Percentiles rank a stretch among this genome's conserved stretches.
Evolutionary conservation across 2,888 invertebrate genomes (phyloP).

Genomic region (Ophioninae sp.): DNA sequence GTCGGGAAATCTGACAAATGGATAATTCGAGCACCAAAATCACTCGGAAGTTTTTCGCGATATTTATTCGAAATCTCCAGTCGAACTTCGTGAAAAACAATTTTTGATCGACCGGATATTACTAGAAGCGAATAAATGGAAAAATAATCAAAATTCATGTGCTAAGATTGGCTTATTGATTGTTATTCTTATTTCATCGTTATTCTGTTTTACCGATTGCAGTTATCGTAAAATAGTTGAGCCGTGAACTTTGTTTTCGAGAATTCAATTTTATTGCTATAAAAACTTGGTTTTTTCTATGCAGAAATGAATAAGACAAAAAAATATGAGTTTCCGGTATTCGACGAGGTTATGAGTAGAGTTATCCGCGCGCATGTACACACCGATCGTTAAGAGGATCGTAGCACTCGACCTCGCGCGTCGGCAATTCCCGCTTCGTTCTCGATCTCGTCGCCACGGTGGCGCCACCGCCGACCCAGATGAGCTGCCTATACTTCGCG

Average conservation of each 20-base stretch:
- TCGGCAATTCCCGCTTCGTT: conserved; percentile 83
- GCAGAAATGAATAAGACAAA: no score
- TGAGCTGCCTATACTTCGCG: conserved; percentile 84
- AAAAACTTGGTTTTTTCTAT: no score
- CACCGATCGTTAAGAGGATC: conserved; percentile 85
- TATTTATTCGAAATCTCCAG: no score
- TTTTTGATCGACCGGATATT: not conserved
- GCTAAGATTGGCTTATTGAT: no score
- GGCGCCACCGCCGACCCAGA: conserved; percentile 88
- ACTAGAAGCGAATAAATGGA: not conserved
- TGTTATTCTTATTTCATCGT: no score
- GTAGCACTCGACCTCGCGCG: conserved; percentile 85
- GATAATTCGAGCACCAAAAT: not conserved
- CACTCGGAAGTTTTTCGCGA: no score
- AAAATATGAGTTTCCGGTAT: no score
- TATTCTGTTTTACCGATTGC: no score
- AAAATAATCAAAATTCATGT: no score
- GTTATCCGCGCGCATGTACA: conserved; percentile 63
- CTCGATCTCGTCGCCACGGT: conserved; percentile 82
- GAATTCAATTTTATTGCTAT: no score
- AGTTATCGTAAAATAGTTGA: no score
- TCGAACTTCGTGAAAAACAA: not conserved
- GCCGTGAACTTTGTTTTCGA: no score
- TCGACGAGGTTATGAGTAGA: not conserved
- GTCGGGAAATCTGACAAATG: not conserved